A percentile compares a stretch with the other conserved stretches of the same genome.
Evolutionary conservation across 2,113 vertebrate genomes (phyloP).

Genomic region (Microcebus lehilahytsara): DNA sequence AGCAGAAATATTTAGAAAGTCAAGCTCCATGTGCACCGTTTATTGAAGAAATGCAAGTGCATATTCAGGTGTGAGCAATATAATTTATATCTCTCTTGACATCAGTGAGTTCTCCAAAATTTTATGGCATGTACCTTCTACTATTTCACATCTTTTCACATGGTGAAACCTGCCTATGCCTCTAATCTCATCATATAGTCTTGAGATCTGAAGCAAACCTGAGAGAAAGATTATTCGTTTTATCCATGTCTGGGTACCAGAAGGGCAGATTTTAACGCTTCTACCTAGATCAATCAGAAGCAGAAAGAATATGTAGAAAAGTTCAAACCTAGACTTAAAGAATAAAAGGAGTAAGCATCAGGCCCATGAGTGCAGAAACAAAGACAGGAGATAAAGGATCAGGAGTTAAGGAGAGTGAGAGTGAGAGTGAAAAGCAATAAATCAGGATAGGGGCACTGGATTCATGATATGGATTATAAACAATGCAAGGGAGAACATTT

Average conservation of each 20-base stretch:
- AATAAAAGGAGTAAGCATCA: background rate
- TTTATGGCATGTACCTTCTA: background rate
- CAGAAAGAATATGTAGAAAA: background rate
- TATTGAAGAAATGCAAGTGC: background rate
- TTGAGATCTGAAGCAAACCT: background rate
- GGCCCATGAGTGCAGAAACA: background rate
- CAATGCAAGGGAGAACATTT: background rate
- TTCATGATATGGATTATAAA: background rate
- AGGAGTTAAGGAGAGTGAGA: background rate
- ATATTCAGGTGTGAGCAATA: background rate
- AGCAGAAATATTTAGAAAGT: background rate
- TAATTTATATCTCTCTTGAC: background rate
- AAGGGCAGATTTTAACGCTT: background rate
- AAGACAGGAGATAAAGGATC: background rate
- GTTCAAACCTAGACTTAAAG: background rate
- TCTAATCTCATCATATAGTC: background rate
- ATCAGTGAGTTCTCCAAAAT: background rate
- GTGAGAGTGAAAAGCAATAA: background rate
- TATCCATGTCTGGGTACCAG: background rate
- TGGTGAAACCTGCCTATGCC: background rate
- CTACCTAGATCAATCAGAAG: background rate
- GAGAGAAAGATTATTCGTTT: background rate
- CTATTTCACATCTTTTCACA: background rate
- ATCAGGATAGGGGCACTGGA: background rate
- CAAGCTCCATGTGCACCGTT: background rate